A percentile compares a stretch with the other conserved stretches of the same genome.
These are phyloP conservation scores for Crotalus adamanteus DNA, from an alignment of 2,797 vertebrate genomes.

Conservation along the genomic window DNA sequence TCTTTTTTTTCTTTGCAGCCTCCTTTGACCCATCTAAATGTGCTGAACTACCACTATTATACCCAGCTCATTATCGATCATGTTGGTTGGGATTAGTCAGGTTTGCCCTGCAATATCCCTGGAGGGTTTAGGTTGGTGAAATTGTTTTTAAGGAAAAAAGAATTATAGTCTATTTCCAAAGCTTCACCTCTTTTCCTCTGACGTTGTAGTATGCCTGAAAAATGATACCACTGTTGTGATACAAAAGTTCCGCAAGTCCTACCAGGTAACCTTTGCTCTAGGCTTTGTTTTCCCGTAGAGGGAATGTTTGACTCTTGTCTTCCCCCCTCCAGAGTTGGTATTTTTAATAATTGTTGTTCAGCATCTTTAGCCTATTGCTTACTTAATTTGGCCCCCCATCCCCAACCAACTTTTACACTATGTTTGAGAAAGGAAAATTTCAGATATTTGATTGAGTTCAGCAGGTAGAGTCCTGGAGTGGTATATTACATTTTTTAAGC, in stretches of 20 bases:
- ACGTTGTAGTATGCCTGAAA: neutral
- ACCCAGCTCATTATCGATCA: neutral
- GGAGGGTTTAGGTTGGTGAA: neutral
- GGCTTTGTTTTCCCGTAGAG: slow-evolving; percentile 3
- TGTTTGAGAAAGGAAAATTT: slow-evolving; percentile 52
- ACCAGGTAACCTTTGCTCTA: slow-evolving; percentile 9
- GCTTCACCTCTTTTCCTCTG: neutral
- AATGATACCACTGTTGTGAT: neutral
- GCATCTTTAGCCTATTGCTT: slow-evolving; percentile 41
- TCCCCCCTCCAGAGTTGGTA: neutral
- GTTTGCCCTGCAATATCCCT: neutral
- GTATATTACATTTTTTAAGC: slow-evolving; percentile 27
- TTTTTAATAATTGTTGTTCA: neutral
- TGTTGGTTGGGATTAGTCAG: neutral
- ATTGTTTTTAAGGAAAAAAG: neutral
- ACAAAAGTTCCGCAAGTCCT: neutral
- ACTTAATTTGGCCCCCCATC: slow-evolving; percentile 6
- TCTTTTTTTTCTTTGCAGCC: neutral
- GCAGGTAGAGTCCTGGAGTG: slow-evolving; percentile 60
- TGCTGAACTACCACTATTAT: neutral
- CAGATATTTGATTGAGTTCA: slow-evolving; percentile 51
- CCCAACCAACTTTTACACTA: neutral
- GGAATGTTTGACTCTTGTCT: neutral
- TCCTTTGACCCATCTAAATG: neutral
- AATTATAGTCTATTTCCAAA: neutral